phyloP scores from a whole-genome alignment of 2,888 invertebrate species.

The Lasioglossum morio region DNA sequence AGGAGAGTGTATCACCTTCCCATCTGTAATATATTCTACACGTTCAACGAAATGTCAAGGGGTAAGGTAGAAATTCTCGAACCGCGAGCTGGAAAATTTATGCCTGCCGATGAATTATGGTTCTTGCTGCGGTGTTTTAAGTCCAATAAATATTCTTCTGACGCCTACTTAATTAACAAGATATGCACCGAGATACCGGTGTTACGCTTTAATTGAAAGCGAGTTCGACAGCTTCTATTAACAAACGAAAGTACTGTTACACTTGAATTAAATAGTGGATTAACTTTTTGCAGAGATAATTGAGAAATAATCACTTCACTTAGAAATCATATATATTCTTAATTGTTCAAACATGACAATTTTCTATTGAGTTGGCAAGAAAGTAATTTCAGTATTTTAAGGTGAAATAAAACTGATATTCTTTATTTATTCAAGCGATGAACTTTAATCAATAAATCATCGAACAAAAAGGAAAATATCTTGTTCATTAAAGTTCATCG shows the following conservation, averaged over 20 bases:
- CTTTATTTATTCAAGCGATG: too few species aligned
- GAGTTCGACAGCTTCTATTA: not conserved
- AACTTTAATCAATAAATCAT: too few species aligned
- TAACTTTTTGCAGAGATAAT: not conserved
- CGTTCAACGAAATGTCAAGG: constrained; percentile 39
- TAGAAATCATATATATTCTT: not conserved
- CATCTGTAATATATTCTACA: not conserved
- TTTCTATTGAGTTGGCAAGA: not conserved
- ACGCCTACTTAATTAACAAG: not conserved
- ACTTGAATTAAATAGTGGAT: not conserved
- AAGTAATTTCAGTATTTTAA: too few species aligned
- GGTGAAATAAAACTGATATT: too few species aligned
- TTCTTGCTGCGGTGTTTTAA: not conserved
- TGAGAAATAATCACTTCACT: not conserved
- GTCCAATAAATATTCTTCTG: not conserved
- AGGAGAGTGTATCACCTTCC: not conserved
- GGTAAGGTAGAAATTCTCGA: constrained; percentile 36
- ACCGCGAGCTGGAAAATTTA: constrained; percentile 30
- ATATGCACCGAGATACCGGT: not conserved
- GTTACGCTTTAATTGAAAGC: not conserved
- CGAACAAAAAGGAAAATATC: too few species aligned
- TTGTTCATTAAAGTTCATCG: too few species aligned
- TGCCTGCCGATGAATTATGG: not conserved
- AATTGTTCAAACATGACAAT: not conserved
- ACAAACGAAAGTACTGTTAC: not conserved